Conservation (phyloP, 2,888 invertebrate species). For the Junonia oenone region DNA sequence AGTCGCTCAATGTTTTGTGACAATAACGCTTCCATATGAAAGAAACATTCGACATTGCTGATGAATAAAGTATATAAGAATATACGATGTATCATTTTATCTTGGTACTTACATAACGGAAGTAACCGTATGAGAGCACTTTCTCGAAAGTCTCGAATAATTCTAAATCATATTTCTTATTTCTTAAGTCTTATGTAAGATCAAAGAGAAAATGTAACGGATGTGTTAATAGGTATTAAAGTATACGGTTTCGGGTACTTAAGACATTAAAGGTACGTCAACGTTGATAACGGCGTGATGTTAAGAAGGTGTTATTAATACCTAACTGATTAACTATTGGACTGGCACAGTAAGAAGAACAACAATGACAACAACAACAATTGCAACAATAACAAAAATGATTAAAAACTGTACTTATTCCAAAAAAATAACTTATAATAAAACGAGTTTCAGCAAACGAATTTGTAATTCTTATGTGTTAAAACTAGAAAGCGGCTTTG, state of each 20-base stretch:
- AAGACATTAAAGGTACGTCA: not conserved
- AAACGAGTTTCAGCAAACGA: too few relatives aligned
- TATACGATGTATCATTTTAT: slow-evolving; percentile 1
- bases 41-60: slow-evolving; percentile 36
- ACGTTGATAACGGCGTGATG: too few relatives aligned
- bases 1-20: slow-evolving; percentile 46
- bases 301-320: too few relatives aligned
- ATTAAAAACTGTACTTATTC: too few relatives aligned
- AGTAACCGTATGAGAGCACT: slow-evolving; percentile 1
- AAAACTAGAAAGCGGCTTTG: too few relatives aligned
- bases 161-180: slow-evolving; percentile 19
- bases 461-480: too few relatives aligned
- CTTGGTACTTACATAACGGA: not conserved
- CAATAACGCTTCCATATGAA: slow-evolving; percentile 51
- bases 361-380: too few relatives aligned
- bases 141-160: slow-evolving; percentile 4
- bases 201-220: slow-evolving; percentile 6
- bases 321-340: too few relatives aligned
- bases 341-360: too few relatives aligned
- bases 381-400: too few relatives aligned
- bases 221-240: slow-evolving; percentile 4
- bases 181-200: slow-evolving; percentile 7
- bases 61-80: slow-evolving; percentile 5
- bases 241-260: too few relatives aligned
- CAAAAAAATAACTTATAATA: too few relatives aligned